Evolutionary conservation across 2,113 vertebrate species (phyloP).

Genomic region (Eulemur macaco): DNA sequence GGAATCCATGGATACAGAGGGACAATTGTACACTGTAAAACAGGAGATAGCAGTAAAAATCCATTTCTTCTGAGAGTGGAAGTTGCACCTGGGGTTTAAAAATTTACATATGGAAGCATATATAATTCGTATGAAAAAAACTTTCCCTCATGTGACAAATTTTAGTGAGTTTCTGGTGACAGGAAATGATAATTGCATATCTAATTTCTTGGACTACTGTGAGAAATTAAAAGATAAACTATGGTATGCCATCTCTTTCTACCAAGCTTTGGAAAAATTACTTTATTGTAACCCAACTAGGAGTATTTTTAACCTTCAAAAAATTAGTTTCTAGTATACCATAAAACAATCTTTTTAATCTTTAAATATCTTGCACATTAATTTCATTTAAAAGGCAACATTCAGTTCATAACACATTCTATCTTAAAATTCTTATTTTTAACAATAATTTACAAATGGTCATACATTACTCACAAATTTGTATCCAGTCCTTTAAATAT

Average conservation of each 20-base stretch:
- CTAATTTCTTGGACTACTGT: not conserved
- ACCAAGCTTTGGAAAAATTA: slow-evolving; percentile 19
- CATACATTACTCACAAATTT: not conserved
- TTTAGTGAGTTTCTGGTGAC: not conserved
- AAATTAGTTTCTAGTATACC: not conserved
- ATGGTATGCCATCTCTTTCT: not conserved
- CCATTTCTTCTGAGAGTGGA: not conserved
- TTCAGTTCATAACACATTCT: not conserved
- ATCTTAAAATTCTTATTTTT: slow-evolving; percentile 17
- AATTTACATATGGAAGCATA: not conserved
- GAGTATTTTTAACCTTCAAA: slow-evolving; percentile 29
- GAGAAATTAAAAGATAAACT: not conserved
- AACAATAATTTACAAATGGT: slow-evolving; percentile 25
- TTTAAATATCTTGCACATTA: slow-evolving; percentile 25
- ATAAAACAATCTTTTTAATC: slow-evolving; percentile 34
- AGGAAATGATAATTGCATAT: not conserved
- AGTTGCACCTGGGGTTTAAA: not conserved
- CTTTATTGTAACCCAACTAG: not conserved
- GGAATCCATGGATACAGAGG: not conserved
- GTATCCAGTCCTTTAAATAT: not conserved
- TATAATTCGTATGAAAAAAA: not conserved
- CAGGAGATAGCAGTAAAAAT: slow-evolving; percentile 13
- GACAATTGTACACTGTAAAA: not conserved
- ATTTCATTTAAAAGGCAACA: slow-evolving; percentile 31
- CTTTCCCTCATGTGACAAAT: not conserved